Base-by-base conservation (phyloP, 2,888 invertebrate genomes). In the Calephelis perditalis region DNA sequence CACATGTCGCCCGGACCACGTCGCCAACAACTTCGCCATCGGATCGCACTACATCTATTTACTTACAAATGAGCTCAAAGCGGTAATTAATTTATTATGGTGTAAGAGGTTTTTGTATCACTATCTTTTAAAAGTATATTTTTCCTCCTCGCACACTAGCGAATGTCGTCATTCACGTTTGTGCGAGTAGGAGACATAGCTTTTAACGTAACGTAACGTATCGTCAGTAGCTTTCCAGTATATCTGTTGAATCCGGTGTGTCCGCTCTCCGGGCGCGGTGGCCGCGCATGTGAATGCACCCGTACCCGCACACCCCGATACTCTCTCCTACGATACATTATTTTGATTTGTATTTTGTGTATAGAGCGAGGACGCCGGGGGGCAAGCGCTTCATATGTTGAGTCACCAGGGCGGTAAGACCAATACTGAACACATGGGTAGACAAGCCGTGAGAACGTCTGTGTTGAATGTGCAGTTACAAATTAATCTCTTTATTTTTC, bases 351-450 rank as follows among this genome's bases (percentile, higher is more conserved):
- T 90, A 86, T 91, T 90, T 91, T 90, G 89, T 92, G 90, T 94
- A 91, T 95, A 97, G 97, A 97, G 96, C 93, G 96, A 97, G 94
- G 97, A 97, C 85, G 94, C 95, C 85, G 97, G 97, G 88, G 94
- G 95, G 91, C 95, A 96, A 92, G 97, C 97, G 84, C 92, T 97
- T 92, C 95, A 95, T 91, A 94, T 94, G 94, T 93, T 97, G 92
- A 94, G 95, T 91, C 95, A 95, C 91, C 97, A 97, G 95, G 97
- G 97, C 95, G 97, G 97, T 97, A 96, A 96, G 96, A 92, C 86
- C 85, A 84, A 80, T 72, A 83, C 81, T 85, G 84, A 74, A 84
- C 83, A 84, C 82, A 78, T 88, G 89, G 89, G 84, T 89, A 89
- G 89, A 85, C 87, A 78, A 86, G 82, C 78, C 86, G 85, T 88